Evolutionary conservation across 2,888 invertebrate genomes (phyloP), one percentile per base, ranked within the genome.

Genomic region (Philereme vetulata): DNA sequence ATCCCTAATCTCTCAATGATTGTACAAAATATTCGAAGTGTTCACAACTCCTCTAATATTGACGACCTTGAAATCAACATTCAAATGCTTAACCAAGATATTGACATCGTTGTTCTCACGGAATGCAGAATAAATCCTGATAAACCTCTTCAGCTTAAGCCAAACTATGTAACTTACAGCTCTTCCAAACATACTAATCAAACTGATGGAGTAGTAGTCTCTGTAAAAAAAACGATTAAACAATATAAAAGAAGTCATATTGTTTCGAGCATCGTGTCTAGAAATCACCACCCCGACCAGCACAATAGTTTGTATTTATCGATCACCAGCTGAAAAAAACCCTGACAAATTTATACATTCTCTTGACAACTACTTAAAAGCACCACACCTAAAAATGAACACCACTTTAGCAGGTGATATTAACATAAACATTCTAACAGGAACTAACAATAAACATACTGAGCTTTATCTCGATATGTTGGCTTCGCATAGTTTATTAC

Each of bases 181-280:
- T 35, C 65, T 4, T 46, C 54, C 5, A 65, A 50, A 49, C 60
- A 60, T 38, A 44, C 36, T 0, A 62, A 57, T 44, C 62, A 56
- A 46, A 62, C 57, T 34, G 65, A 65, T 47, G 61, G 64, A n/a
- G 64, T 65, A 10, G 61, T 65, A 6, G 56, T 51, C 0, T 61
- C 49, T 40, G 56, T 7, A n/a, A 62, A 60, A 11, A 54, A 38
- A 4, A 3, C 11, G 7, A 42, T 60, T 8, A n/a, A 51, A 21
- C 60, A 61, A 38, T 4, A 53, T 56, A 4, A 59, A 53, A 47
- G 65, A 65, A 56, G 10, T 64, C 7, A 33, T n/a, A 0, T 8
- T 64, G 0, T 32, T 33, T 11, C 50, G 51, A 21, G 64, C 64
- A 0, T 51, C 64, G 1, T 60, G 64, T 40, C 8, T 64, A 7